A percentile compares a stretch with the other conserved stretches of the same genome.
Evolutionary conservation across 1,140 invertebrate genomes (phyloP).

Genomic region (Ruditapes philippinarum): DNA sequence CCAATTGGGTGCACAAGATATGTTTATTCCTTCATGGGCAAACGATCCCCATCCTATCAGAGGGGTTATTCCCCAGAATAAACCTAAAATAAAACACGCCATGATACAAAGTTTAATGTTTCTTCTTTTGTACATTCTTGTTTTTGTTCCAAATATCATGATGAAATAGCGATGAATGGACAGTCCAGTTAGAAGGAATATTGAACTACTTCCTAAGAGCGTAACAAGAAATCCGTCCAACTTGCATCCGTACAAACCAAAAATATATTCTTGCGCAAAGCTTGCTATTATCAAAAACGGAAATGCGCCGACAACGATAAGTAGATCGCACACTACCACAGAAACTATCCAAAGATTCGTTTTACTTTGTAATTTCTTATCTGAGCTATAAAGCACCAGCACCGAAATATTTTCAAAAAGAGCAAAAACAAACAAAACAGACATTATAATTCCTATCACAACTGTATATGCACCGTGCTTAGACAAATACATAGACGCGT

Average conservation of each 20-base stretch:
- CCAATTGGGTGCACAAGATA: conserved; percentile 50
- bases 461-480: no score
- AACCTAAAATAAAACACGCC: conserved; percentile 20
- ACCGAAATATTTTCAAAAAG: conserved; percentile 18
- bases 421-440: conserved; percentile 3
- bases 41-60: conserved; percentile 33
- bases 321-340: conserved; percentile 28
- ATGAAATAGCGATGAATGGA: not conserved
- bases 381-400: not conserved
- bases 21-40: conserved; percentile 27
- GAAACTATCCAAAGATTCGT: conserved; percentile 22
- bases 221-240: conserved; percentile 49
- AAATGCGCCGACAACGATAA: conserved; percentile 39
- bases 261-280: conserved; percentile 3
- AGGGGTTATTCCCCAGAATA: conserved; percentile 22
- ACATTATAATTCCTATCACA: conserved; percentile 9
- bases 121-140: not conserved
- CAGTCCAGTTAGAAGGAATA: no score
- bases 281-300: no score
- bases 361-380: not conserved
- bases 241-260: conserved; percentile 1
- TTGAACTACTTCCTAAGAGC: not conserved
- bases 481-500: no score
- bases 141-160: not conserved
- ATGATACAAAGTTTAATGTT: not conserved